phyloP scores from a whole-genome alignment of 2,888 invertebrate species.

The Tenodera sinensis region DNA sequence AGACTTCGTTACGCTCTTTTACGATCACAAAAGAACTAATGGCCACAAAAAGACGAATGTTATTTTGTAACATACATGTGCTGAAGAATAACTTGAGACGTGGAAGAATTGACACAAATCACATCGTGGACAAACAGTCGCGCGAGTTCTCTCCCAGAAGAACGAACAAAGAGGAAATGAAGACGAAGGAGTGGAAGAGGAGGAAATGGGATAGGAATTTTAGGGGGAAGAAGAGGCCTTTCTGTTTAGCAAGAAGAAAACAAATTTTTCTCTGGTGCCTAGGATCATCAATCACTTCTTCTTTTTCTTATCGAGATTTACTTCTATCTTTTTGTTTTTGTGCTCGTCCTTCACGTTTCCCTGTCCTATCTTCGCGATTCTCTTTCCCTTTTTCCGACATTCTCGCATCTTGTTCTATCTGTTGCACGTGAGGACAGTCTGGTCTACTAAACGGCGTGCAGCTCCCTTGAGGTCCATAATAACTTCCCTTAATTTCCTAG shows the following conservation, averaged over 20 bases:
- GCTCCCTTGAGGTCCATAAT: neutral
- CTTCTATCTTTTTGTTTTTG: slow-evolving; percentile 17
- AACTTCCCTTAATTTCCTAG: no score
- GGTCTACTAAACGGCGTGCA: neutral
- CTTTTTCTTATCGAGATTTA: slow-evolving; percentile 26
- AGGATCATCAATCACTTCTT: slow-evolving; percentile 26
- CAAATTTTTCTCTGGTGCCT: slow-evolving; percentile 27
- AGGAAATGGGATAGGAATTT: slow-evolving; percentile 12
- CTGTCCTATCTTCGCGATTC: neutral
- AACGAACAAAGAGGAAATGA: neutral
- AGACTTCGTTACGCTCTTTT: neutral
- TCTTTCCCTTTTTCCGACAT: neutral
- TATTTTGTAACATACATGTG: neutral
- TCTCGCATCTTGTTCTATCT: neutral
- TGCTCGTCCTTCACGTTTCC: neutral
- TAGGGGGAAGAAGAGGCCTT: slow-evolving; percentile 1
- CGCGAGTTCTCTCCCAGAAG: neutral
- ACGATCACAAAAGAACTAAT: neutral
- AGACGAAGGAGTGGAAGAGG: neutral
- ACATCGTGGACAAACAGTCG: slow-evolving; percentile 13
- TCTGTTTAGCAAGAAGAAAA: slow-evolving; percentile 23
- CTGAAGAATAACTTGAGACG: neutral
- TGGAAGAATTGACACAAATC: slow-evolving; percentile 19
- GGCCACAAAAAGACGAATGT: neutral
- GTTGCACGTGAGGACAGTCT: neutral